These are phyloP conservation scores for Salmo trutta DNA, from an alignment of 2,797 vertebrate genomes.

Conservation along the genomic window DNA sequence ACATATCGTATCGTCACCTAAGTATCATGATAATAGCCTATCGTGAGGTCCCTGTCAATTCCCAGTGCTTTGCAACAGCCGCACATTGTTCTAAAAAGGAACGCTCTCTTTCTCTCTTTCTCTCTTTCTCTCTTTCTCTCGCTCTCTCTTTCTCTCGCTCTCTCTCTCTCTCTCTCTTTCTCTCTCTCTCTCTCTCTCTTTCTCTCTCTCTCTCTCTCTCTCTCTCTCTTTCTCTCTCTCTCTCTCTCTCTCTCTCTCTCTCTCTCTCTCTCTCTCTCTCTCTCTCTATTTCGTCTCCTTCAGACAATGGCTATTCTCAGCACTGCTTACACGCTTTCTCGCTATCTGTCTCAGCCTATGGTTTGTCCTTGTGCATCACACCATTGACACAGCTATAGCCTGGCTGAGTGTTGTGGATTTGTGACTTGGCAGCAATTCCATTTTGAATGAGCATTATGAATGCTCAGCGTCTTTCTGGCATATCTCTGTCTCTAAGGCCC, in stretches of 20 bases:
- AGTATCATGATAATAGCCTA: no score
- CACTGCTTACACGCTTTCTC: constrained; percentile 20
- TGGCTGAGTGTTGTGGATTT: constrained; percentile 58
- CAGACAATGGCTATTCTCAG: constrained; percentile 8
- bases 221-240: not conserved
- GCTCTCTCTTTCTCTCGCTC: not conserved
- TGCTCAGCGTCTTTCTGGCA: constrained; percentile 50
- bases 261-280: not conserved
- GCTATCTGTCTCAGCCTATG: constrained; percentile 33
- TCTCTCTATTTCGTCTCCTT: not conserved
- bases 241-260: not conserved
- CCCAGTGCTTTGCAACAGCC: not conserved
- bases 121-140: not conserved
- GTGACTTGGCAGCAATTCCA: constrained; percentile 60
- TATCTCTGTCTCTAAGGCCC: constrained; percentile 52
- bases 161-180: not conserved
- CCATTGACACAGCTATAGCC: constrained; percentile 50
- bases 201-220: not conserved
- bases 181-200: not conserved
- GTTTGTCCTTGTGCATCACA: constrained; percentile 55
- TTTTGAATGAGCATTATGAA: constrained; percentile 50
- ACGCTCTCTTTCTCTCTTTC: not conserved
- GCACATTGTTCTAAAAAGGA: not conserved
- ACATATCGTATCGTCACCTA: no score
- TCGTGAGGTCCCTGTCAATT: no score